A percentile compares a stretch with the other conserved stretches of the same genome.
phyloP scores from a whole-genome alignment of 2,113 vertebrate genomes.

The Cranoglanis bouderius region DNA sequence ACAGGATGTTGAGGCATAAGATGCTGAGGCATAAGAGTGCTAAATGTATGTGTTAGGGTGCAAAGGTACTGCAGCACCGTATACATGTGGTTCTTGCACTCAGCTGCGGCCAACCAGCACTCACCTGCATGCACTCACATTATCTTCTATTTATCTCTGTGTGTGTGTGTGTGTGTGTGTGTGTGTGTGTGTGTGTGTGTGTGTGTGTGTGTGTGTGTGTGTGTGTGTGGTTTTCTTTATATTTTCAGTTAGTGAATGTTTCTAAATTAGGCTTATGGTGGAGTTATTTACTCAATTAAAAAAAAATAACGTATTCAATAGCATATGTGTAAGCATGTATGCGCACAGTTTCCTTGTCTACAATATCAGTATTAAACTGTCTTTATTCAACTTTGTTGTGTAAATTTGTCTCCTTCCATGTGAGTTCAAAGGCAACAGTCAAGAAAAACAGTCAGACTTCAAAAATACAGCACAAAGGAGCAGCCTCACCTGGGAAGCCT shows the following conservation, averaged over 20 bases:
- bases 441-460: constrained; percentile 1
- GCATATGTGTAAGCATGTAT: background rate
- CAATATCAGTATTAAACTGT: background rate
- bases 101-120: constrained; percentile 2
- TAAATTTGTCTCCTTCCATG: background rate
- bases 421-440: background rate
- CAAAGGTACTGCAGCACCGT: background rate
- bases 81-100: constrained; percentile 17
- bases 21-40: background rate
- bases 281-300: background rate
- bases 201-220: constrained; percentile 13
- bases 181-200: constrained; percentile 6
- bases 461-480: constrained; percentile 57
- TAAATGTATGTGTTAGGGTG: background rate
- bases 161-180: constrained; percentile 13
- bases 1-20: background rate
- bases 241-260: background rate
- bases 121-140: constrained; percentile 16
- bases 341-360: background rate
- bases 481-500: constrained; percentile 67
- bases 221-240: constrained; percentile 1
- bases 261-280: background rate
- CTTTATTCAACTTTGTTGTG: background rate
- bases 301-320: background rate
- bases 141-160: background rate